phyloP scores from a whole-genome alignment of 2,113 vertebrate species.

The Otolemur garnettii region DNA sequence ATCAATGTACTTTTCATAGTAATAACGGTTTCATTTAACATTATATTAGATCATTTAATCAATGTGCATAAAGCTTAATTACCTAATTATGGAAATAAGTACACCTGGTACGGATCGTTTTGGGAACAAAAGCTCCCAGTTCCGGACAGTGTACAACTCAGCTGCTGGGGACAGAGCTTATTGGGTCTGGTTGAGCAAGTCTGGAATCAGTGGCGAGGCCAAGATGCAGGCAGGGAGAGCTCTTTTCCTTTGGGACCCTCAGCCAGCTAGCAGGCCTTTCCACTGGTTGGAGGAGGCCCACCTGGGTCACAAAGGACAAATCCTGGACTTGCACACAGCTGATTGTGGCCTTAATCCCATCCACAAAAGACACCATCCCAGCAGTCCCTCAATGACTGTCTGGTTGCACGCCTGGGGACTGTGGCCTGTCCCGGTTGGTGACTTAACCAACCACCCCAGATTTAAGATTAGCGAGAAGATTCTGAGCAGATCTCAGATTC shows the following conservation, averaged over 20 bases:
- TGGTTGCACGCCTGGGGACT: not conserved
- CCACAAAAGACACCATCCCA: accelerated
- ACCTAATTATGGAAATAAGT: not conserved
- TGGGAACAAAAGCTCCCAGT: not conserved
- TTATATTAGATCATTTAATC: not conserved
- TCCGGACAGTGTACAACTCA: not conserved
- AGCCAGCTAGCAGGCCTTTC: not conserved
- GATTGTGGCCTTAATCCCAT: not conserved
- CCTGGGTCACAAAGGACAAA: too few species aligned
- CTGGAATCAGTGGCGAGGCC: accelerated
- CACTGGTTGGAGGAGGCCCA: not conserved
- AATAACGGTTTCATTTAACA: not conserved
- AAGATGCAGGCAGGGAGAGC: not conserved
- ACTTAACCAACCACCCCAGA: not conserved
- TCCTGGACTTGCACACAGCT: too few species aligned
- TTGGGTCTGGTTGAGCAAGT: too few species aligned
- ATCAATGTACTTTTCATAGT: not conserved
- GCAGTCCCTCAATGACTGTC: not conserved
- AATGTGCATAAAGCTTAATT: not conserved
- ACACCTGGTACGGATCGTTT: not conserved
- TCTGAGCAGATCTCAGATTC: not conserved
- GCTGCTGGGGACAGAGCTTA: not conserved
- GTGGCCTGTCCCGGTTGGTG: accelerated
- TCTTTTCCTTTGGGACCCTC: not conserved
- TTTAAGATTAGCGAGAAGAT: not conserved